phyloP scores from a whole-genome alignment of 2,113 vertebrate species.

The Hepsetus odoe region DNA sequence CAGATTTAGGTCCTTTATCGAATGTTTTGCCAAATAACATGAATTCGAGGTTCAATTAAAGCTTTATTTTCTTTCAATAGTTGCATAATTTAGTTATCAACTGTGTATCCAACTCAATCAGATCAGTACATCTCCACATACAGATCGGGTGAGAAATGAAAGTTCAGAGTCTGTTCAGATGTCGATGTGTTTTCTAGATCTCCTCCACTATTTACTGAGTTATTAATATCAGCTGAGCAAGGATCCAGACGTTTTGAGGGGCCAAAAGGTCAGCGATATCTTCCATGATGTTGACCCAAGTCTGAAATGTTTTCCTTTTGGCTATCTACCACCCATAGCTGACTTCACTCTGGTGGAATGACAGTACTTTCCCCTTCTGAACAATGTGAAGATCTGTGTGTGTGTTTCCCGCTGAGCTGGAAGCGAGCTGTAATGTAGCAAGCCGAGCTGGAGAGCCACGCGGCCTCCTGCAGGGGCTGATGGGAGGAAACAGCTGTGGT shows the following conservation, averaged over 20 bases:
- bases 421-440: conserved; percentile 49
- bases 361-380: conserved; percentile 42
- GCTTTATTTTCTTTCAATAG: no score
- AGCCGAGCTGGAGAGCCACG: conserved; percentile 33
- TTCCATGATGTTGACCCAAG: conserved; percentile 4
- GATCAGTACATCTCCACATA: no score
- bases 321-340: conserved; percentile 32
- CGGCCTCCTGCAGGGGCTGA: conserved; percentile 52
- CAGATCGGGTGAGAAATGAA: no score
- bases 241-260: neutral
- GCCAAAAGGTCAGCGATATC: conserved; percentile 14
- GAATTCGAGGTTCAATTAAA: no score
- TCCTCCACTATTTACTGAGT: neutral
- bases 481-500: conserved; percentile 57
- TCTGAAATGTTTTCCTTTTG: conserved; percentile 34
- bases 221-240: neutral
- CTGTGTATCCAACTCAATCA: no score
- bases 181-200: neutral
- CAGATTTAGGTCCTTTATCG: neutral
- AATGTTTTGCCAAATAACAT: no score
- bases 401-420: conserved; percentile 23
- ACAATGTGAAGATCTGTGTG: conserved; percentile 36
- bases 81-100: no score
- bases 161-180: no score
- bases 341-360: conserved; percentile 48